A percentile compares a stretch with the other conserved stretches of the same genome.
phyloP scores from a whole-genome alignment of 2,888 invertebrate species.

The Onthophagus sagittarius region DNA sequence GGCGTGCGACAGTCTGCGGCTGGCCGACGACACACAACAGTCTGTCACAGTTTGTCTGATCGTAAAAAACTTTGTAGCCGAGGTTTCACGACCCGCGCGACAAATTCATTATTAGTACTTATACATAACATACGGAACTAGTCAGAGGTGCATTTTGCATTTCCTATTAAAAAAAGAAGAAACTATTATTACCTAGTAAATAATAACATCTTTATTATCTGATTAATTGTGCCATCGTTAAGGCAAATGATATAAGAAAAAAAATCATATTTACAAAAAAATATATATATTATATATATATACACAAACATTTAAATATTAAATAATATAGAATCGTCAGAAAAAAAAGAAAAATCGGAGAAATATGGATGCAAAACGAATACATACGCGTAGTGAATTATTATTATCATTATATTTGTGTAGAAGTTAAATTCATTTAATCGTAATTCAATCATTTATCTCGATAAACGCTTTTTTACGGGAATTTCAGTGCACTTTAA shows the following conservation, averaged over 20 bases:
- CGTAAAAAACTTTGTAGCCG: background rate
- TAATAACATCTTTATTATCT: conserved; percentile 28
- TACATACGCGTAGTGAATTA: conserved; percentile 32
- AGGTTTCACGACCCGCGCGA: background rate
- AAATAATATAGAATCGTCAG: conserved; percentile 32
- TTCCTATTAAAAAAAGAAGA: conserved; percentile 35
- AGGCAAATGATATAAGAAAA: background rate
- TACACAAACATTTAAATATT: conserved; percentile 27
- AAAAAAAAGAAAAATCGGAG: conserved; percentile 11
- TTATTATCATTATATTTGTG: conserved; percentile 20
- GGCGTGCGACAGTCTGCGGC: conserved; percentile 27
- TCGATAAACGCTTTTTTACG: background rate
- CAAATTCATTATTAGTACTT: conserved; percentile 37
- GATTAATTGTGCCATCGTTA: conserved; percentile 17
- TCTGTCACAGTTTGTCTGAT: background rate
- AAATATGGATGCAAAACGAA: conserved; percentile 25
- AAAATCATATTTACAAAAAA: background rate
- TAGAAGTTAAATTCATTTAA: background rate
- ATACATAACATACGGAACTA: conserved; percentile 49
- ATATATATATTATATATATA: background rate
- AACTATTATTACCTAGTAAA: conserved; percentile 35
- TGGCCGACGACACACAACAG: conserved; percentile 18
- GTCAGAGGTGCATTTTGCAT: conserved; percentile 50
- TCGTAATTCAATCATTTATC: background rate
- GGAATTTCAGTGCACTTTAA: background rate